These are phyloP conservation scores for Chiloscyllium punctatum DNA, from an alignment of 2,797 vertebrate species.

Conservation along the genomic window DNA sequence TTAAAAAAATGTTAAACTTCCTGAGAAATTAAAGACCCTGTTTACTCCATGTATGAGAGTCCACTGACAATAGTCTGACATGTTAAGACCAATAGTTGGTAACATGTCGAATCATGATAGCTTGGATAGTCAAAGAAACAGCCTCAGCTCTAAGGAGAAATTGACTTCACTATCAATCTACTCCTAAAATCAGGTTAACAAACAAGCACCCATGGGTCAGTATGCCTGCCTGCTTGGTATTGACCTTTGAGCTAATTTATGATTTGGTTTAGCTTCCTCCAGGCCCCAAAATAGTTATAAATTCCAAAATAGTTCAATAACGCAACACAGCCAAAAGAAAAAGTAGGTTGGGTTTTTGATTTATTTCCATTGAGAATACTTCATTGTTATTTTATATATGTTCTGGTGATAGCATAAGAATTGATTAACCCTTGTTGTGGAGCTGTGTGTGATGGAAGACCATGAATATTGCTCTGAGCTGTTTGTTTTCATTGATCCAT, in stretches of 20 bases:
- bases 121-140: neutral
- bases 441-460: neutral
- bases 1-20: neutral
- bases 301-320: slow-evolving; percentile 26
- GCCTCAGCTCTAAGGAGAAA: neutral
- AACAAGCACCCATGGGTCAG: neutral
- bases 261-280: neutral
- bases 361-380: neutral
- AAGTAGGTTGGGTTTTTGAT: slow-evolving; percentile 1
- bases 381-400: neutral
- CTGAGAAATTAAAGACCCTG: neutral
- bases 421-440: neutral
- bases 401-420: neutral
- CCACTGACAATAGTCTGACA: neutral
- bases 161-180: slow-evolving; percentile 11
- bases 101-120: neutral
- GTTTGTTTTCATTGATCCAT: neutral
- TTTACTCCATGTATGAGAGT: neutral
- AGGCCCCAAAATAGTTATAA: neutral
- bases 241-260: slow-evolving; percentile 16
- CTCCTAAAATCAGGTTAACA: neutral
- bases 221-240: neutral
- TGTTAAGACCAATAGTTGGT: neutral
- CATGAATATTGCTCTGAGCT: neutral
- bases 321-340: neutral